Conservation (phyloP, 2,888 invertebrate genomes). For the Apotomis betuletana region DNA sequence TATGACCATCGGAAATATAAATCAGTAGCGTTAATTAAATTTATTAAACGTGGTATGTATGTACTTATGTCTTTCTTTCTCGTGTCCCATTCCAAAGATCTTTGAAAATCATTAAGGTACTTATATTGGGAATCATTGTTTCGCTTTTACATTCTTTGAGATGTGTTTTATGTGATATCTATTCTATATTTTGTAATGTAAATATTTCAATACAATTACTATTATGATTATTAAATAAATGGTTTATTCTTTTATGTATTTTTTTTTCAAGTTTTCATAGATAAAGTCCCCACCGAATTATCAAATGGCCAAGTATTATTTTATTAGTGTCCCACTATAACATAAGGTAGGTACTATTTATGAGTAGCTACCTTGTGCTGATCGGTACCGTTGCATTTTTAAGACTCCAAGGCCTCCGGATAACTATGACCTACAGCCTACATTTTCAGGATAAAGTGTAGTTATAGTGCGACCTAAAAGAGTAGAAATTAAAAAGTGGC, state of each 20-base stretch:
- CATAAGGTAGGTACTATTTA: too few relatives aligned
- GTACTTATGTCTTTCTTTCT: conserved; percentile 44
- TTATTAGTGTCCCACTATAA: too few relatives aligned
- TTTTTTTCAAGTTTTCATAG: conserved; percentile 50
- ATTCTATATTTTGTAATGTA: conserved; percentile 71
- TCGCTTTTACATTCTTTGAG: conserved; percentile 71
- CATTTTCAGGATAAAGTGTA: too few relatives aligned
- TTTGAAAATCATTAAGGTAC: conserved; percentile 57
- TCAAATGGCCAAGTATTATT: too few relatives aligned
- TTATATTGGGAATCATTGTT: conserved; percentile 59
- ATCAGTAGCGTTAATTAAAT: conserved; percentile 27
- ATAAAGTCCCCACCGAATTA: background rate
- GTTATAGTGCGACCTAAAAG: too few relatives aligned
- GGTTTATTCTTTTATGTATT: conserved; percentile 76
- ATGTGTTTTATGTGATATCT: conserved; percentile 81
- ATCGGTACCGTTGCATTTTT: too few relatives aligned
- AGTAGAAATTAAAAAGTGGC: too few relatives aligned
- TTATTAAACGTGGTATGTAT: conserved; percentile 41
- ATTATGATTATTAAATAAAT: conserved; percentile 76
- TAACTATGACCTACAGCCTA: too few relatives aligned
- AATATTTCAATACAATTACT: conserved; percentile 76
- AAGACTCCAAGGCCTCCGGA: too few relatives aligned
- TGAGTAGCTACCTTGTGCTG: too few relatives aligned
- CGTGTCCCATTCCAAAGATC: conserved; percentile 69
- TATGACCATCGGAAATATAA: conserved; percentile 13